Evolutionary conservation across 2,113 vertebrate genomes (phyloP), one percentile per base, ranked within the genome.

Genomic region (Sylvilagus bachmani): DNA sequence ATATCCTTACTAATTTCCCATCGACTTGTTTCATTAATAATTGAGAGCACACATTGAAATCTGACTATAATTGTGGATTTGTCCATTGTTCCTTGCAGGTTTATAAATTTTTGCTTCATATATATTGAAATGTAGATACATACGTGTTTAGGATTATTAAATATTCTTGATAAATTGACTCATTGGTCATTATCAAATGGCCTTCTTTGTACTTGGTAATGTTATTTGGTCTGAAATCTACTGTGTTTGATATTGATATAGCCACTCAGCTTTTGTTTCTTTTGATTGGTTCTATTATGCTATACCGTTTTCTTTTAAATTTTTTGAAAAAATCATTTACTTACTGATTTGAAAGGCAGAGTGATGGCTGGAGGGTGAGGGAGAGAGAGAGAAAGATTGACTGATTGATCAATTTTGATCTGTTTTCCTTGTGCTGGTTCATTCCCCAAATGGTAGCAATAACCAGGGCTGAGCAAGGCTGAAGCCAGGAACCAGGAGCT

Each of bases 101-200:
- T 36, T 85, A 70, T 77, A 74, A 82, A 49, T 58, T 89, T 96
- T 93, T 87, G 81, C 51, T 91, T 86, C n/a, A 82, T 0, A 6
- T 91, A 58, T 82, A 83, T 93, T 86, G 69, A 92, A 93, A 44
- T 36, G 55, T 86, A 78, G 29, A 10, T 61, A 5, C 49, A 89
- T 93, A 69, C 69, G 24, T 74, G 2, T 80, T 92, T 75, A 81
- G 31, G 16, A 87, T 88, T 84, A 62, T 90, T 87, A 66, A 10
- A 78, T 77, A 9, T 21, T 79, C 16, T 83, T 73, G 31, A 62
- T 83, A 53, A 85, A 77, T 44, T 75, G n/a, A 67, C 44, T 6
- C n/a, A 70, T 82, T 94, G 62, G 88, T 88, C 62, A 82, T 86
- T 91, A 74, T 22, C 25, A 91, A 86, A 89, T 91, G 19, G 66